phyloP scores from a whole-genome alignment of 2,113 vertebrate genomes.

The Pelecanoides urinatrix region DNA sequence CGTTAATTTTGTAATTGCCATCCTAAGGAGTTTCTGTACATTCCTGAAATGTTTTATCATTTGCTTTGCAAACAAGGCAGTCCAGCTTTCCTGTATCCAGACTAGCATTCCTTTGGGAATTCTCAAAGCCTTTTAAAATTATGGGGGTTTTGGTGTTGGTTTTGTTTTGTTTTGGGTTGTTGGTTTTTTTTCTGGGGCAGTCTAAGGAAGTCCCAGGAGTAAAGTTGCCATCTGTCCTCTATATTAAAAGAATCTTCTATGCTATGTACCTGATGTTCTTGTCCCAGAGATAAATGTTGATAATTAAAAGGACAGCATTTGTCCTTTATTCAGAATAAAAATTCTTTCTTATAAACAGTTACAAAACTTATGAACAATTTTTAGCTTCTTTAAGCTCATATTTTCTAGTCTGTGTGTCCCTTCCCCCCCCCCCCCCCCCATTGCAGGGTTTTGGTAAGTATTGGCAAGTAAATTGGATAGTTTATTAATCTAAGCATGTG shows the following conservation, averaged over 20 bases:
- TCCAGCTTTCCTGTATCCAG: slow-evolving; percentile 38
- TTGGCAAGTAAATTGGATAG: not conserved
- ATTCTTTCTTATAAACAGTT: not conserved
- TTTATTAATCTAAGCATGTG: not conserved
- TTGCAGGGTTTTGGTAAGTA: not conserved
- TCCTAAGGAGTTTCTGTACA: not conserved
- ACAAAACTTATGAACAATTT: not conserved
- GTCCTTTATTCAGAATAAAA: slow-evolving; percentile 68
- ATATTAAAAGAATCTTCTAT: slow-evolving; percentile 75
- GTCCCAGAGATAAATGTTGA: slow-evolving; percentile 80
- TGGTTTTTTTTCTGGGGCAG: slow-evolving; percentile 71
- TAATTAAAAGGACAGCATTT: slow-evolving; percentile 78
- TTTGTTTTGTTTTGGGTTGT: not conserved
- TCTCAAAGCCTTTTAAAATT: slow-evolving; percentile 75
- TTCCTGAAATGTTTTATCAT: slow-evolving; percentile 23
- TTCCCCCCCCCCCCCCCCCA: no score
- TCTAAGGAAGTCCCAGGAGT: slow-evolving; percentile 70
- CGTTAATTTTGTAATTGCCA: not conserved
- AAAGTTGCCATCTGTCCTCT: slow-evolving; percentile 80
- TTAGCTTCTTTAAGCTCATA: not conserved
- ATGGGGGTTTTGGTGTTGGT: slow-evolving; percentile 3
- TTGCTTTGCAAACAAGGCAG: slow-evolving; percentile 45
- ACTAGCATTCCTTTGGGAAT: slow-evolving; percentile 54
- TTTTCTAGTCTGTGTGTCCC: not conserved
- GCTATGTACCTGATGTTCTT: slow-evolving; percentile 77